Conservation (phyloP, 92 coral and sea anemone species). For the Isaurus tuberculatus region DNA sequence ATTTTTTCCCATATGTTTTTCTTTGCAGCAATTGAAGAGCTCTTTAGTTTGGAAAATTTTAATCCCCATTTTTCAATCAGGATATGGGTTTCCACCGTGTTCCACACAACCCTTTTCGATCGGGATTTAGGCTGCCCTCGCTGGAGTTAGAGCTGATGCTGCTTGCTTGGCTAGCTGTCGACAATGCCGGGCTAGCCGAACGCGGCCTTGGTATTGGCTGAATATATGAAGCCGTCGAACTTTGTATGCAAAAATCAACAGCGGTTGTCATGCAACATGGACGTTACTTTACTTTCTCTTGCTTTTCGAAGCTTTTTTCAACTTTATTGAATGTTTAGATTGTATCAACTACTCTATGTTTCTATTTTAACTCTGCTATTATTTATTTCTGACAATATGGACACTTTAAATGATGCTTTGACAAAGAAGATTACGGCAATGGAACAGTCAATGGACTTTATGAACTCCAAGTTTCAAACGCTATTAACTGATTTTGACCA, state of each 20-base stretch:
- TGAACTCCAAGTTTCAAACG: too few species aligned
- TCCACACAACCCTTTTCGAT: conserved; percentile 35
- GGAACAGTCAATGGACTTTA: too few species aligned
- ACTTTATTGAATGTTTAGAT: too few species aligned
- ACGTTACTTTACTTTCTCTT: too few species aligned
- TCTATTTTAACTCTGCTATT: background rate
- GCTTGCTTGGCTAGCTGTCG: conserved; percentile 33
- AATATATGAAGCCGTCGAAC: conserved; percentile 7
- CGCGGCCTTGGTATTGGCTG: conserved; percentile 19
- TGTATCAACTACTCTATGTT: too few species aligned
- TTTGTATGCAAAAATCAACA: conserved; percentile 11
- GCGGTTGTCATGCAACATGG: conserved; percentile 11
- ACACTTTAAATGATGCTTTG: too few species aligned
- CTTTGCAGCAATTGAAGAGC: conserved; percentile 20
- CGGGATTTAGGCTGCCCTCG: conserved; percentile 24
- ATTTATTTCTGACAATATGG: background rate
- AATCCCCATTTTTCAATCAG: conserved; percentile 22
- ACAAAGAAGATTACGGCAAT: too few species aligned
- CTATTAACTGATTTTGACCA: too few species aligned
- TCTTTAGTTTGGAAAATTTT: conserved; percentile 4
- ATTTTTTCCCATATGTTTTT: background rate
- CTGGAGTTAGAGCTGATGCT: conserved; percentile 28
- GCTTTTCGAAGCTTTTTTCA: conserved; percentile 14
- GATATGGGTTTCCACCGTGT: conserved; percentile 17
- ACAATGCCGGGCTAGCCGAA: conserved; percentile 39